A percentile compares a stretch with the other conserved stretches of the same genome.
Evolutionary conservation across 2,113 vertebrate species (phyloP).

Genomic region (Chamaea fasciata): DNA sequence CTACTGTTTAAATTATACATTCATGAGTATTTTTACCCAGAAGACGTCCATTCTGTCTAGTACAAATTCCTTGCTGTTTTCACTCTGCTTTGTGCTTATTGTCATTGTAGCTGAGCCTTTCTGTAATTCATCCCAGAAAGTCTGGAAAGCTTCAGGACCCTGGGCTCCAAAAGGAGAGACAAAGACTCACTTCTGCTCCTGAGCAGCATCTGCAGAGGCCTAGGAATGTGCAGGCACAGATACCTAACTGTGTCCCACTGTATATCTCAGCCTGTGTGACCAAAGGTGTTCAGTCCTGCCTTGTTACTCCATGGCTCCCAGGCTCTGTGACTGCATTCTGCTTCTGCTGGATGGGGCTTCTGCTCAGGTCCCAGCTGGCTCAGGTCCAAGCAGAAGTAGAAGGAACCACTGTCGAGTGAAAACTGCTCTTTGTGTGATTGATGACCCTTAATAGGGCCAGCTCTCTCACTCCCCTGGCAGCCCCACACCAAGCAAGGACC

Average conservation of each 20-base stretch:
- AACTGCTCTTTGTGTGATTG: conserved; percentile 74
- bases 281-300: neutral
- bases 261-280: neutral
- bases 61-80: neutral
- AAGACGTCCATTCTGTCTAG: neutral
- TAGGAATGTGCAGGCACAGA: neutral
- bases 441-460: conserved; percentile 70
- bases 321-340: neutral
- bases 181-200: neutral
- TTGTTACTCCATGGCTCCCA: neutral
- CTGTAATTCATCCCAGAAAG: neutral
- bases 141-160: neutral
- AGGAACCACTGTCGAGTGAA: conserved; percentile 67
- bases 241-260: neutral
- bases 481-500: neutral
- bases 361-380: conserved; percentile 72
- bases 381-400: conserved; percentile 62
- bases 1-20: neutral
- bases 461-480: neutral
- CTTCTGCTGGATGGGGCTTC: conserved; percentile 45
- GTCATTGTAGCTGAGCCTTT: neutral
- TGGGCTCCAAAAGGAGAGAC: neutral
- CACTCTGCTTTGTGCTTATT: neutral
- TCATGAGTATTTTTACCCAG: neutral
- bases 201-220: neutral